These are phyloP conservation scores for Mesaphorura yosii DNA, from an alignment of 1,140 invertebrate genomes.

Conservation along the genomic window DNA sequence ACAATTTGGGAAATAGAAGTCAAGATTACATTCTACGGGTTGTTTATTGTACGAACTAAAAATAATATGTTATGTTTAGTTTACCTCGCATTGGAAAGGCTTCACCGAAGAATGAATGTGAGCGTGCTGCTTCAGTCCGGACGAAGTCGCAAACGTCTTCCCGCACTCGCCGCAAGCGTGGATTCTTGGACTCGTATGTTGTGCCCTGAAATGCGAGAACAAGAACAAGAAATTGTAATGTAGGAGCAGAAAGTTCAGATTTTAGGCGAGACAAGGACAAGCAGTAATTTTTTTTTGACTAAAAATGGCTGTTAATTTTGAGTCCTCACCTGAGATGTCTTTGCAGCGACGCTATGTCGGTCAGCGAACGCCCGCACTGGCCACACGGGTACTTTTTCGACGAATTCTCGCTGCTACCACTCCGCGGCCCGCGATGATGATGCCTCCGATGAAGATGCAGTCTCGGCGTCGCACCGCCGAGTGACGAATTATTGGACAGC, in stretches of 20 bases:
- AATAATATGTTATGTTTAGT: background rate
- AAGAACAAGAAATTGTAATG: background rate
- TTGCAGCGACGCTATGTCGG: constrained; percentile 29
- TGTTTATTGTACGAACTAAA: no score
- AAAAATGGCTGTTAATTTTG: background rate
- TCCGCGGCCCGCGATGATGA: background rate
- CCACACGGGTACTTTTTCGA: constrained; percentile 30
- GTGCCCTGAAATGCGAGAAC: constrained; percentile 22
- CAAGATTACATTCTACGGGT: no score
- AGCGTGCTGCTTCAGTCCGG: constrained; percentile 96
- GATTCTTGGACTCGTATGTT: constrained; percentile 44
- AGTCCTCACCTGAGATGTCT: constrained; percentile 30
- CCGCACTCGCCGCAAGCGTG: constrained; percentile 96
- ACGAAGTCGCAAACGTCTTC: constrained; percentile 94
- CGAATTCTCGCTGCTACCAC: constrained; percentile 4
- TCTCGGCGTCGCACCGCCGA: no score
- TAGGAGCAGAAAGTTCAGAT: background rate
- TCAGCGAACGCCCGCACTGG: constrained; percentile 28
- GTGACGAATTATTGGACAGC: constrained; percentile 1
- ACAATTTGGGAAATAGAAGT: no score
- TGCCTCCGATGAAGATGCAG: background rate
- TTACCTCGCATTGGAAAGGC: constrained; percentile 88
- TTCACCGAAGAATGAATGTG: constrained; percentile 98
- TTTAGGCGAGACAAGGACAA: background rate
- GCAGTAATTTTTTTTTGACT: constrained; percentile 5